Evolutionary conservation across 2,888 invertebrate species (phyloP), one percentile per base, ranked within the genome.

Genomic region (Amiota minor): DNA sequence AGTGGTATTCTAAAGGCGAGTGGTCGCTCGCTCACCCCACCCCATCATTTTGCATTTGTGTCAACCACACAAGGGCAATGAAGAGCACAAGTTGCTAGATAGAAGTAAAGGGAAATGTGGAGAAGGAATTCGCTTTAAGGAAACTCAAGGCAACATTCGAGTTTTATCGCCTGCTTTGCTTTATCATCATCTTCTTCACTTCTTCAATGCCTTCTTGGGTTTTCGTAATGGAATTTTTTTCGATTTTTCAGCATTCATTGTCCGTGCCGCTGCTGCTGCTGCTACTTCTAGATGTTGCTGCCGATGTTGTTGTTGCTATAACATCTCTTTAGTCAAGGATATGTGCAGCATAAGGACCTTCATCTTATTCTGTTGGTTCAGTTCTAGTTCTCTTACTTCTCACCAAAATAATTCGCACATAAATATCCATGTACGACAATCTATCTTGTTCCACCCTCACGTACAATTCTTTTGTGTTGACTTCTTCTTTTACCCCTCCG

Each of bases 201-300:
- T 45, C 69, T 70, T 70, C 56, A 49, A 9, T 11, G 11, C 45
- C 35, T 45, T 35, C 61, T 46, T 20, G 18, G 46, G 20, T 35
- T 70, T 70, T 62, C 77, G 71, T 77, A 78, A 89, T 86, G 83
- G 84, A 88, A 88, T 87, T 85, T 87, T 87, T 87, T 88, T 86
- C 80, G 81, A 83, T 86, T 88, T 88, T 79, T 78, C 78, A 76
- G 73, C 76, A 76, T 77, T 80, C 78, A 79, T 79, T 82, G 79
- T 81, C 78, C 75, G 14, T 67, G n/a, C 65, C 11, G 9, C 49
- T 61, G 35, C 49, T 70, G 45, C 50, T 71, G 70, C 69, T 64
- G 45, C 71, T 78, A n/a, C n/a, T n/a, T n/a, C n/a, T n/a, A n/a
- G 50, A 70, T 72, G 73, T 16, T 64, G 49, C 55, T 72, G 72